Evolutionary conservation across 2,888 invertebrate genomes (phyloP), one percentile per base, ranked within the genome.

Genomic region (Philereme transversata): DNA sequence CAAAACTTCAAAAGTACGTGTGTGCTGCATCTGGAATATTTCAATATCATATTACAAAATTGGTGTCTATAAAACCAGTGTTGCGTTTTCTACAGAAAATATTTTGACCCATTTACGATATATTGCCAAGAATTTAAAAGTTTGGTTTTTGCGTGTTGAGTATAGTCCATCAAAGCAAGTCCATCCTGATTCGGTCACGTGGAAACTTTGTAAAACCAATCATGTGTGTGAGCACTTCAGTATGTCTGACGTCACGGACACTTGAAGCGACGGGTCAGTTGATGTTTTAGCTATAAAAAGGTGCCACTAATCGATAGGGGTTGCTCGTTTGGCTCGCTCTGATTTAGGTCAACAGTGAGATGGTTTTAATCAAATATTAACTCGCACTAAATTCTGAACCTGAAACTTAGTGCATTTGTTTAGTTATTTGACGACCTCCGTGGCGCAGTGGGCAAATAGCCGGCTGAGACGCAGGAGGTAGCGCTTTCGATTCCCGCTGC

Each of bases 141-240:
- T 50, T 45, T 57, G 8, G 34, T 46, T 51, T n/a, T 47, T 48
- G 36, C 51, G 35, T 35, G n/a, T 6, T 36, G 10, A 54, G 41
- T 59, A 7, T 49, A 53, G 53, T 49, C 51, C 47, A 41, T 50
- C 40, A 52, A 53, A 52, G 46, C 43, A 44, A 56, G 50, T 56
- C 47, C 48, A 63, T 67, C 50, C 10, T 57, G 52, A 61, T 62
- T 72, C 74, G 65, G 65, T 76, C 77, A 71, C 51, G 67, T 73
- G 80, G 79, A 80, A 84, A 76, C 75, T 78, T 68, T 68, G 75
- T 75, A 70, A 74, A 82, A 74, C 77, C 80, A 77, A 82, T 83
- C 84, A 82, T 75, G 82, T 74, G 79, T 78, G 78, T 76, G 79
- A 76, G 74, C 78, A 80, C 79, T 62, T 55, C 40, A 40, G 8